Conservation (phyloP, 2,888 invertebrate species). For the Drosophila paranaensis region DNA sequence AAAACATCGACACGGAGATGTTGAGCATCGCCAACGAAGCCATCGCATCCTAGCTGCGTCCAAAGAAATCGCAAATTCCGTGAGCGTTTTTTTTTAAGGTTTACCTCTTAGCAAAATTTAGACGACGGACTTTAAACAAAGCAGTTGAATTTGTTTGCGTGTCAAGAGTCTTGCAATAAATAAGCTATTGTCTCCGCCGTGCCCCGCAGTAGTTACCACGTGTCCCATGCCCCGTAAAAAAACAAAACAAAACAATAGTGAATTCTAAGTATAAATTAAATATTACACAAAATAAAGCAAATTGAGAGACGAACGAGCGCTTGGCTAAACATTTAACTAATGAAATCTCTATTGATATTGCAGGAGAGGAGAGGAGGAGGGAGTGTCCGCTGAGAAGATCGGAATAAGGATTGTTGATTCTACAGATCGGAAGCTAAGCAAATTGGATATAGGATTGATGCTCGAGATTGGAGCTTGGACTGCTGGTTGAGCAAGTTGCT, state of each 20-base stretch:
- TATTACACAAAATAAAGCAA: constrained; percentile 11
- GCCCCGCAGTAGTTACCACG: neutral
- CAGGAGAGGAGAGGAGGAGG: neutral
- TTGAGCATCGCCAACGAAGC: constrained; percentile 76
- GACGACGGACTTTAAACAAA: constrained; percentile 34
- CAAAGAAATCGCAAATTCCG: constrained; percentile 25
- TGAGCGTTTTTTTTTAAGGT: constrained; percentile 22
- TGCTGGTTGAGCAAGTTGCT: too few species aligned
- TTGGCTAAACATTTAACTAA: neutral
- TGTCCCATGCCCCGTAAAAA: neutral
- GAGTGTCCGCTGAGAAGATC: neutral
- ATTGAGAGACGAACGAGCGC: neutral
- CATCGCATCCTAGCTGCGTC: constrained; percentile 29
- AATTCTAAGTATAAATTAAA: constrained; percentile 10
- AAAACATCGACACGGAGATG: constrained; percentile 91
- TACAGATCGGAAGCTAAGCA: too few species aligned
- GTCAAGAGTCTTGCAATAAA: constrained; percentile 38
- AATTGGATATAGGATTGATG: too few species aligned
- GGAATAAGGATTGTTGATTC: neutral
- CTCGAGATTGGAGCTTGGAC: too few species aligned
- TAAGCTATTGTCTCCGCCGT: constrained; percentile 29
- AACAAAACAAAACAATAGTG: neutral
- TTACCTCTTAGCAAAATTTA: constrained; percentile 51
- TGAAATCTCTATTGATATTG: neutral
- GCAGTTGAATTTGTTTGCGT: constrained; percentile 23